Base-by-base conservation (phyloP, 2,113 vertebrate genomes). In the Catagonus wagneri region DNA sequence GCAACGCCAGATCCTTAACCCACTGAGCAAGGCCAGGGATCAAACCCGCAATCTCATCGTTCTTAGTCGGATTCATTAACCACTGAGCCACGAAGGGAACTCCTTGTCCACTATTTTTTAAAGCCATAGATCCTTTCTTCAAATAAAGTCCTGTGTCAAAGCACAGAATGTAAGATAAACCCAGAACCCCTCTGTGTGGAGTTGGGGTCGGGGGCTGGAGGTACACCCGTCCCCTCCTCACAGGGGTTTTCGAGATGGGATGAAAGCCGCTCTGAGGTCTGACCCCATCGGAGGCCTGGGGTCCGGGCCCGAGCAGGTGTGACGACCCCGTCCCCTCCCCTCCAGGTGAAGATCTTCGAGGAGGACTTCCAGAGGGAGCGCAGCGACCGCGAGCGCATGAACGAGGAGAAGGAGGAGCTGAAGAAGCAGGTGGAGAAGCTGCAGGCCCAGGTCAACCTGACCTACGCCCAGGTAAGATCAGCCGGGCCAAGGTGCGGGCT, bases 351-450 rank as follows among this genome's bases (percentile, higher is more conserved):
- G 97, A 99, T 99, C 98, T 99, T 99, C 0, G 99, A 99, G 97
- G 99, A 99, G 93, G 99, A 99, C 94, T 99, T 99, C 97, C 99
- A 99, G 91, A 99, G 99, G 98, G 99, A 99, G 95, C 98, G 99
- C 84, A 99, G 99, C 0, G 99, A 99, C 97, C 98, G 99, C 56
- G 99, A 99, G 91, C 98, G 99, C 63, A 99, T 99, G 99, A 99
- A 99, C 3, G 99, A 99, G 97, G 99, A 99, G 97, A 99, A 99
- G 95, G 99, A 99, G 78, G 99, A 99, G 85, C 97, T 99, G 97
- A 99, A 99, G 97, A 98, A 99, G 97, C 99, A 99, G 96, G 98
- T 99, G 95, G 99, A 99, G 94, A 98, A 99, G 89, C 98, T 99
- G 65, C 99, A 99, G 98, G 99, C 99, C 96, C 99, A 99, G 98